These are phyloP conservation scores for Stigmatopora argus DNA, from an alignment of 2,113 vertebrate genomes.

Conservation along the genomic window DNA sequence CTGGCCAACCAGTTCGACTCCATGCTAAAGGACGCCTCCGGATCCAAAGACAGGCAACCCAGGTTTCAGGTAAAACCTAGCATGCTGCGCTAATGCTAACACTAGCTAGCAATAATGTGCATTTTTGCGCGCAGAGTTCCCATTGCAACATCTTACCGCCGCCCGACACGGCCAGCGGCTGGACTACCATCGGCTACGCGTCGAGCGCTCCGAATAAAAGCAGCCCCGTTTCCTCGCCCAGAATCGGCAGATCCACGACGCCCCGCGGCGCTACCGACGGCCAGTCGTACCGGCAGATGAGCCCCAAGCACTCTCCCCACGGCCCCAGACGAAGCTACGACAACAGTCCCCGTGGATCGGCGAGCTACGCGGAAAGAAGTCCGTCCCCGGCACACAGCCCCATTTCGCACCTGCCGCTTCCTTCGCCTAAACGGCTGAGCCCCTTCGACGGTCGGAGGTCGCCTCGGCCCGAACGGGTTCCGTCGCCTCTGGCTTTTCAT, in stretches of 20 bases:
- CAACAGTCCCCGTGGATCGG: conserved; percentile 26
- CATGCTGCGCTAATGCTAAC: no score
- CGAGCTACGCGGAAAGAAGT: conserved; percentile 30
- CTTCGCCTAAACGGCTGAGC: conserved; percentile 19
- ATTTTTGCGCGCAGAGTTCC: not conserved
- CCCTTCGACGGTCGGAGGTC: conserved; percentile 54
- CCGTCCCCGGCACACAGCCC: conserved; percentile 4
- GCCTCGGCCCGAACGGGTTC: conserved; percentile 46
- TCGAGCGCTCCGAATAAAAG: conserved; percentile 23
- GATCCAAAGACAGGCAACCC: not conserved
- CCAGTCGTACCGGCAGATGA: conserved; percentile 22
- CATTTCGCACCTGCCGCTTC: not conserved
- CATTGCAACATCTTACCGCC: conserved; percentile 17
- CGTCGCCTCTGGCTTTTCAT: conserved; percentile 46
- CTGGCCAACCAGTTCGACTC: conserved; percentile 70
- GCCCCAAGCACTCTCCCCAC: conserved; percentile 43
- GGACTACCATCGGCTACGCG: conserved; percentile 18
- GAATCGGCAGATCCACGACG: not conserved
- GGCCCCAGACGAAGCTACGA: conserved; percentile 23
- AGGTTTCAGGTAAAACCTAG: not conserved
- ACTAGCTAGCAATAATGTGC: not conserved
- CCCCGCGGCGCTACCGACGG: conserved; percentile 13
- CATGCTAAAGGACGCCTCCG: conserved; percentile 55
- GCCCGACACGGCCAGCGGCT: conserved; percentile 1
- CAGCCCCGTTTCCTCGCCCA: conserved; percentile 30